Conservation (phyloP, 2,888 invertebrate species). For the Conchocele bisecta region DNA sequence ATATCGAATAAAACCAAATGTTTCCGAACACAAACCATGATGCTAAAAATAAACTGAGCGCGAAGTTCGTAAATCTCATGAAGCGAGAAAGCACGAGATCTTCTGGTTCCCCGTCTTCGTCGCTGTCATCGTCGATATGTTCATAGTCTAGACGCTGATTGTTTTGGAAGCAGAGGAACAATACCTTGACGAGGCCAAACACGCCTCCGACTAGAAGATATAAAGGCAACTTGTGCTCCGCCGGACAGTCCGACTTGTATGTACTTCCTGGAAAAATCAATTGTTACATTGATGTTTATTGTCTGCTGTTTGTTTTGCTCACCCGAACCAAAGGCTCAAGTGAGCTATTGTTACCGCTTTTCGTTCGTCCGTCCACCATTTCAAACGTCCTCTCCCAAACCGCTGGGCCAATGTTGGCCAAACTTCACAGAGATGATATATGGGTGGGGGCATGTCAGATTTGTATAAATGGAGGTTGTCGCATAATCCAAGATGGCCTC, state of each 20-base stretch:
- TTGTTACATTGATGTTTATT: too few relatives aligned
- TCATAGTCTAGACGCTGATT: constrained; percentile 83
- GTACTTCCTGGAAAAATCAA: constrained; percentile 89
- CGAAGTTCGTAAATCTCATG: constrained; percentile 86
- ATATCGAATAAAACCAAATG: constrained; percentile 90
- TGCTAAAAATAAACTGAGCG: constrained; percentile 88
- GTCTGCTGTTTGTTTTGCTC: too few relatives aligned
- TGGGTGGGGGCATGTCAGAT: too few relatives aligned
- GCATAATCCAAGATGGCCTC: too few relatives aligned
- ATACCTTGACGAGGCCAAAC: constrained; percentile 87
- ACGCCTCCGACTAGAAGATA: constrained; percentile 93
- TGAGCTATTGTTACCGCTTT: too few relatives aligned
- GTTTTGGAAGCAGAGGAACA: constrained; percentile 86
- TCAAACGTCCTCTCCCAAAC: too few relatives aligned
- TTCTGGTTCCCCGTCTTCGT: constrained; percentile 64
- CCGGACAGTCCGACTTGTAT: constrained; percentile 91
- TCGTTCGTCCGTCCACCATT: too few relatives aligned
- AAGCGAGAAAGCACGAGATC: constrained; percentile 42
- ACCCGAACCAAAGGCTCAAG: too few relatives aligned
- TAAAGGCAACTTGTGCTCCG: constrained; percentile 89
- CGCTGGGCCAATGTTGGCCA: too few relatives aligned
- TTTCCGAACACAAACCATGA: constrained; percentile 91
- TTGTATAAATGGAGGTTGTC: too few relatives aligned
- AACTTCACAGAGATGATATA: too few relatives aligned
- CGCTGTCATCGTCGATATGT: constrained; percentile 79